Base-by-base conservation (phyloP, 92 coral and sea anemone genomes). In the Umimayanthus kanabou region DNA sequence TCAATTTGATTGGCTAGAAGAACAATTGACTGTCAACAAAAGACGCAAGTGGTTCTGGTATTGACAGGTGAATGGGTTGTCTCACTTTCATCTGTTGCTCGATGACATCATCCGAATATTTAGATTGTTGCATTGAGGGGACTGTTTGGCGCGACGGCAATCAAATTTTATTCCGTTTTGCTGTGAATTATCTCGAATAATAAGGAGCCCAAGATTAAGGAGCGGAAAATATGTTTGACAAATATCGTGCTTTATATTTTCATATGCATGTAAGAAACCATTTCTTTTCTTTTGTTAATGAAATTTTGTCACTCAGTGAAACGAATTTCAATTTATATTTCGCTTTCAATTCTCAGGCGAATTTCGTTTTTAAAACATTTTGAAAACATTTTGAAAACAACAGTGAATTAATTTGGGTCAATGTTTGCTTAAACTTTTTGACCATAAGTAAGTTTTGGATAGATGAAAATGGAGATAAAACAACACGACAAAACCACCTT, bases 31-130 rank as follows among this genome's bases (percentile, higher is more conserved):
- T 83, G 87, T 83, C 87, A 83, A 69, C 65, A 69, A 82, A 43
- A 47, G 77, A 23, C 20, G 64, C 64, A 5, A 70, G 77, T 72
- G 77, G 39, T 11, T 72, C 77, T 72, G 77, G 77, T 33, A 73
- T 25, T 82, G 86, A 82, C 87, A 83, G 78, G 87, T 82, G 86
- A 82, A 67, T 42, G 77, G 61, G 42, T 82, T 82, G 43, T 66
- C 42, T 61, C 86, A 66, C 42, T 72, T 82, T 22, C 37, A 65
- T 50, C 43, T 42, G 22, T 25, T 69, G 47, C 85, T 65, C 85
- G 74, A 81, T 83, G 77, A 83, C 87, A 83, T 83, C 87, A 83
- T 83, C 33, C 14, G 65, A 70, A 55, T 67, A 83, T 83, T 69
- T 83, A 83, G 77, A 47, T 69, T 33, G 64, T 9, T 22, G 16